Evolutionary conservation across 2,113 vertebrate species (phyloP).

Genomic region (Empidonax traillii): DNA sequence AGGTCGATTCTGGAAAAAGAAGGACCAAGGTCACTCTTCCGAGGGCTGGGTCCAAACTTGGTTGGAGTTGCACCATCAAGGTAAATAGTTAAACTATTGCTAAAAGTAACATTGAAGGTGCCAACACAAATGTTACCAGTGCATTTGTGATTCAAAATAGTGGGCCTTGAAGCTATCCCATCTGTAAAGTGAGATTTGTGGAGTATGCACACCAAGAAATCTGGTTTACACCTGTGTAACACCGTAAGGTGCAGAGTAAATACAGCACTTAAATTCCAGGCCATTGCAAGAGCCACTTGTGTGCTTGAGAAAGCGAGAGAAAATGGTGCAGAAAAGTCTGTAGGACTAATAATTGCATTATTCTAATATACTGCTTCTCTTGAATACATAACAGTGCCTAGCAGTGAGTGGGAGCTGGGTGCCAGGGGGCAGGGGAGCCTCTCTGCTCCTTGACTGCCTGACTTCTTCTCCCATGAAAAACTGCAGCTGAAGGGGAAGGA

Average conservation of each 20-base stretch:
- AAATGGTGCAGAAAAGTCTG: background rate
- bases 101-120: background rate
- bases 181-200: background rate
- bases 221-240: background rate
- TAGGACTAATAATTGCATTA: background rate
- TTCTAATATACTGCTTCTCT: background rate
- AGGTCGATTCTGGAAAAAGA: slow-evolving; percentile 97
- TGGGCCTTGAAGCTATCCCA: background rate
- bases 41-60: slow-evolving; percentile 94
- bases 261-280: background rate
- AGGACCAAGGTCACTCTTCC: slow-evolving; percentile 94
- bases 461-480: background rate
- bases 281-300: background rate
- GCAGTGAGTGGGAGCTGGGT: background rate
- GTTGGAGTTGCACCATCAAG: slow-evolving; percentile 96
- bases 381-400: background rate
- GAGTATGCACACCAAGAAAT: background rate
- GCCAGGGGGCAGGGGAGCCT: background rate
- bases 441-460: background rate
- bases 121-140: background rate
- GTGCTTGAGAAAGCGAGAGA: background rate
- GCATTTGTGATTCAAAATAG: background rate
- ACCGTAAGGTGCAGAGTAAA: background rate
- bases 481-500: background rate
- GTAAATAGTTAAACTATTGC: slow-evolving; percentile 71